A percentile compares a stretch with the other conserved stretches of the same genome.
Evolutionary conservation across 2,113 vertebrate genomes (phyloP).

Genomic region (Cyprinodon brontotheroides): DNA sequence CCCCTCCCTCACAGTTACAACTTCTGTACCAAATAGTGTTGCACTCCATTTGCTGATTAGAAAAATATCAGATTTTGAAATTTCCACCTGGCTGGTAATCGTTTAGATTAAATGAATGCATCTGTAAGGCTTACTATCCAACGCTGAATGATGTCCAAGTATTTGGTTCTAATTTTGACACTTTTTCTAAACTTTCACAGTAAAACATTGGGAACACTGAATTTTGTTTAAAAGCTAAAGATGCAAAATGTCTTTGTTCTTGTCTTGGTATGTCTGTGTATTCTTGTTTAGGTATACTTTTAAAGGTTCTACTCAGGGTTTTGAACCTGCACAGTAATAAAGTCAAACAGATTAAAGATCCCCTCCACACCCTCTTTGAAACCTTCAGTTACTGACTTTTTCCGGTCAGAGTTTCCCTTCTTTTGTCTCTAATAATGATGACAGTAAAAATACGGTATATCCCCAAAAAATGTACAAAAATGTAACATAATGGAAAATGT

Average conservation of each 20-base stretch:
- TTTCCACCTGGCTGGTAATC: too few relatives aligned
- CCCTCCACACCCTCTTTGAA: background rate
- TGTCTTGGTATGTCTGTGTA: conserved; percentile 29
- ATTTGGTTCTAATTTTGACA: background rate
- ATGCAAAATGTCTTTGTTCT: conserved; percentile 21
- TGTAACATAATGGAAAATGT: conserved; percentile 5
- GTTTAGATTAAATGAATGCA: background rate
- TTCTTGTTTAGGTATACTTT: conserved; percentile 15
- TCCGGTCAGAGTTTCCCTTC: background rate
- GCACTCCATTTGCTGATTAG: background rate
- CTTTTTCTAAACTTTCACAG: conserved; percentile 1
- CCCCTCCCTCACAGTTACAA: background rate
- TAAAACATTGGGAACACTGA: conserved; percentile 43
- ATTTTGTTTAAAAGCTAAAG: conserved; percentile 37
- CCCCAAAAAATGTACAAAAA: background rate
- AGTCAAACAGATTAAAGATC: background rate
- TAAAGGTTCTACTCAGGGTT: conserved; percentile 1
- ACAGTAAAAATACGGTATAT: background rate
- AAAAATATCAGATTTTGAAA: background rate
- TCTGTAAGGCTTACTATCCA: background rate
- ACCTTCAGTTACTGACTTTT: background rate
- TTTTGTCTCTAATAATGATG: too few relatives aligned
- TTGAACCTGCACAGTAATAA: background rate
- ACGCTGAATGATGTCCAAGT: background rate
- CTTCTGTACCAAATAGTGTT: background rate